Percentiles rank a stretch among this genome's conserved stretches.
These are phyloP conservation scores for Tethea ocularis DNA, from an alignment of 2,888 invertebrate genomes.

Conservation along the genomic window DNA sequence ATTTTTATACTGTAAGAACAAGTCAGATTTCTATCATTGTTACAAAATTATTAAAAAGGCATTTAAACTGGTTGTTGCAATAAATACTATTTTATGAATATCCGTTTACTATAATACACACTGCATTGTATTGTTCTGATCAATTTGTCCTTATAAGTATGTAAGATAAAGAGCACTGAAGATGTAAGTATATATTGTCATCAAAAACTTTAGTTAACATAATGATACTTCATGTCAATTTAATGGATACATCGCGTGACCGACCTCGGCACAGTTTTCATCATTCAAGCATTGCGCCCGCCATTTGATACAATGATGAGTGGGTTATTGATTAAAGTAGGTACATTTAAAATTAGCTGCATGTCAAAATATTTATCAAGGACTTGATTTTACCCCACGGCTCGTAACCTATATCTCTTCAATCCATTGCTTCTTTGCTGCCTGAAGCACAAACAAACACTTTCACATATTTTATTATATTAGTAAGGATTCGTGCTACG, in stretches of 20 bases:
- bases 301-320: slow-evolving; percentile 51
- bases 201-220: slow-evolving; percentile 32
- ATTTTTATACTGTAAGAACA: too few relatives aligned
- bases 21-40: too few relatives aligned
- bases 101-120: not conserved
- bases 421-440: too few relatives aligned
- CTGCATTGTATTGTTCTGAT: not conserved
- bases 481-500: too few relatives aligned
- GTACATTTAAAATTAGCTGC: slow-evolving; percentile 13
- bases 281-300: slow-evolving; percentile 43
- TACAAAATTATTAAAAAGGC: too few relatives aligned
- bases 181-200: slow-evolving; percentile 14
- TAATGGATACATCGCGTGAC: slow-evolving; percentile 71
- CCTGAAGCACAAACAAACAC: too few relatives aligned
- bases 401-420: too few relatives aligned
- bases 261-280: slow-evolving; percentile 59
- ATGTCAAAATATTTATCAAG: not conserved
- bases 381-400: too few relatives aligned
- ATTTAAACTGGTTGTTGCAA: too few relatives aligned
- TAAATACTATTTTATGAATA: too few relatives aligned
- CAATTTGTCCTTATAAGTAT: not conserved
- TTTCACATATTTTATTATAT: too few relatives aligned
- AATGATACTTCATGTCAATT: slow-evolving; percentile 52
- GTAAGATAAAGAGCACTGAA: not conserved
- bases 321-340: slow-evolving; percentile 53